Percentiles rank a stretch among this genome's conserved stretches.
These are phyloP conservation scores for Eidolon dupreanum DNA, from an alignment of 2,797 vertebrate species.

Conservation along the genomic window DNA sequence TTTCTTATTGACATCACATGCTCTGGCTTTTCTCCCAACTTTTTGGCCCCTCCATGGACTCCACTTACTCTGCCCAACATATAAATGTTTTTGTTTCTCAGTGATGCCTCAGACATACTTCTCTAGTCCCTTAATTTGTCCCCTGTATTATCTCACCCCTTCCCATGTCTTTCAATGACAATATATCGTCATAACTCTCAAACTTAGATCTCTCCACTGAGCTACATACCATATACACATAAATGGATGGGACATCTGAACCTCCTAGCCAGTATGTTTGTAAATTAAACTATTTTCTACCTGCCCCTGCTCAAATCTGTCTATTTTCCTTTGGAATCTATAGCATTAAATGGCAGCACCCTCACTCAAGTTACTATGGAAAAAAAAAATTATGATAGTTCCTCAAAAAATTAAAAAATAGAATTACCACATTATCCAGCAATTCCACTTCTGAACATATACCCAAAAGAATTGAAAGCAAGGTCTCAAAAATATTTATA, in stretches of 20 bases:
- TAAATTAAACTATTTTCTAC: not conserved
- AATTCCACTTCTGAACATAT: not conserved
- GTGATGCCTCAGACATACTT: not conserved
- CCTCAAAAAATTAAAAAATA: not conserved
- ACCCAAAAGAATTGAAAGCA: not conserved
- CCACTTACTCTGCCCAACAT: not conserved
- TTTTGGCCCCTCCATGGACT: not conserved
- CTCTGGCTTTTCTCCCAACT: not conserved
- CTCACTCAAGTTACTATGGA: not conserved
- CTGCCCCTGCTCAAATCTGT: not conserved
- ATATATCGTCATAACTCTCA: not conserved
- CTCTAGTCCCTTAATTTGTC: not conserved
- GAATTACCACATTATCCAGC: not conserved
- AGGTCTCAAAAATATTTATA: not conserved
- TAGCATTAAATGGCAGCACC: not conserved
- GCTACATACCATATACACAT: not conserved
- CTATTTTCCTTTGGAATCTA: not conserved
- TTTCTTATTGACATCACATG: not conserved
- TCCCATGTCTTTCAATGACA: not conserved
- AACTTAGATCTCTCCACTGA: not conserved
- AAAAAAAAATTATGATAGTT: not conserved
- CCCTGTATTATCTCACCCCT: not conserved
- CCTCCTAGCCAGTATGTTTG: too few species aligned
- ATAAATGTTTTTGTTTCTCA: not conserved
- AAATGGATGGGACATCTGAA: not conserved